Base-by-base conservation (phyloP, 2,888 invertebrate species). In the Resseliella maxima region DNA sequence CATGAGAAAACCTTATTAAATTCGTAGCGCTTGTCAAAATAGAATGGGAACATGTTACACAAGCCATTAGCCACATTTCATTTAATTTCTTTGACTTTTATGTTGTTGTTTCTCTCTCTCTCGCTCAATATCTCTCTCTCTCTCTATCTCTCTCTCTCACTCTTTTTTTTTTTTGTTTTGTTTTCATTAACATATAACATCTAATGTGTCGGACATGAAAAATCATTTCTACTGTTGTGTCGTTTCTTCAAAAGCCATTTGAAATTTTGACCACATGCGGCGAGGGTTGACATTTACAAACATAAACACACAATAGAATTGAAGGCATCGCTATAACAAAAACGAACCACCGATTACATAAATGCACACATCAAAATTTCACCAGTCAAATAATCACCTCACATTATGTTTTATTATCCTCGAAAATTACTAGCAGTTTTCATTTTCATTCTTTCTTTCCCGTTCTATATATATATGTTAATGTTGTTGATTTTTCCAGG, bases 311-410 rank as follows among this genome's bases (percentile, higher is more conserved):
- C 83, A 38, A 36, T 5, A 36, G 24, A 81, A 36, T 81, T 5
- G 38, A 24, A n/a, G 72, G 72, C 24, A 83, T 27, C 24, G 38
- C 38, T 24, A 83, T 18, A 31, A 35, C 35, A 1, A 36, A 24
- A 18, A n/a, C 18, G 38, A 27, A 83, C 36, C 38, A 36, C 24
- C 83, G 38, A 38, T 83, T 38, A 38, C n/a, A 83, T 83, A 83
- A 83, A 83, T 72, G 35, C n/a, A 72, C 72, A 72, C 72, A 72
- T 72, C 72, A 72, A 83, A 38, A 38, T 83, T 83, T 83, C 83
- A 83, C 38, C 83, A 38, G 38, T n/a, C 83, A 83, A 83, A 83
- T 83, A 83, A 83, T 38, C 83, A 83, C 83, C 83, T n/a, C 6
- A 27, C 83, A 38, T 83, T 83, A 83, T 36, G 38, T 83, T 38